Base-by-base conservation (phyloP, 2,888 invertebrate genomes). In the Ectemnius continuus region DNA sequence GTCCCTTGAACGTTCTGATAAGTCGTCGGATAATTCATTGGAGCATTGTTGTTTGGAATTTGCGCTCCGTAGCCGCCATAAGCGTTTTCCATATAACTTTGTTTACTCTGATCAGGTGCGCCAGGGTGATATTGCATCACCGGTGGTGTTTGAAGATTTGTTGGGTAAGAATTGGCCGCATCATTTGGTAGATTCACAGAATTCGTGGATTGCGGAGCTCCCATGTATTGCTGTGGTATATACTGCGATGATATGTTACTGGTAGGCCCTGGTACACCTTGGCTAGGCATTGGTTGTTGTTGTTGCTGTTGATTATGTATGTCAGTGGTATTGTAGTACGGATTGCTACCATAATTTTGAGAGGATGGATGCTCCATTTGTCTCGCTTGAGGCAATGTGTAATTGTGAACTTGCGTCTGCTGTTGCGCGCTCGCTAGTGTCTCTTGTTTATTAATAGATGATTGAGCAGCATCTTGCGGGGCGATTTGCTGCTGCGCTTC, bases 1-100 rank as follows among this genome's bases (percentile, higher is more conserved):
- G 77, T 23, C n/a, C 77, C 67, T 1, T 90, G 81, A 48, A 85
- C 76, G 67, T 75, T 81, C 18, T 80, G 82, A 70, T 87, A 88
- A 62, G 81, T 80, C 72, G 69, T 81, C 18, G 81, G 62, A 72
- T 88, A 88, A 75, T 70, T 83, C 45, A 82, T 73, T 23, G 77
- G 18, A 11, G 70, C 60, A 4, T 75, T 76, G 18, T 67, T 83
- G 4, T 62, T 45, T 6, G 79, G 61, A 16, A 75, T 52, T 36
- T 81, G 85, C 3, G 84, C 52, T 5, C 70, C 76, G 26, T 84
- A 81, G 0, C 75, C 47, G 18, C 48, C 60, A 14, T 77, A 66
- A 14, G 73, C 59, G 18, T 66, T 69, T 11, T 83, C 79, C 8
- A 70, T 20, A 63, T 85, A 86, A 67, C 52, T 78, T n/a, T 78